phyloP scores from a whole-genome alignment of 2,113 vertebrate genomes.

The Rhabdornis inornatus region DNA sequence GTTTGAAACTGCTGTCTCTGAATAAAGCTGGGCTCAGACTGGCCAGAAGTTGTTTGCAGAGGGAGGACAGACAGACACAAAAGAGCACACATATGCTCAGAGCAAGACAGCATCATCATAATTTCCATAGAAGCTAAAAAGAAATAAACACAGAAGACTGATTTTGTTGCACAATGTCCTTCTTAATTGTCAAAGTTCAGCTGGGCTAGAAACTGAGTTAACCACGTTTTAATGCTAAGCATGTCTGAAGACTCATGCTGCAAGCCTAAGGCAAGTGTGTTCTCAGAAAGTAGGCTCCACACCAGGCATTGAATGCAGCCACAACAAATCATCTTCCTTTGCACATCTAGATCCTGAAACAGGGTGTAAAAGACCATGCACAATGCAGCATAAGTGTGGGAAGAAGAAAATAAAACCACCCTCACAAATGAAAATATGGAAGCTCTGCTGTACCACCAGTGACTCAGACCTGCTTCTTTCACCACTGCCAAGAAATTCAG shows the following conservation, averaged over 20 bases:
- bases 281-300: neutral
- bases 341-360: neutral
- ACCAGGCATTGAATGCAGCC: neutral
- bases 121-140: constrained; percentile 23
- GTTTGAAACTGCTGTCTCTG: neutral
- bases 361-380: neutral
- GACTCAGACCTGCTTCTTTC: neutral
- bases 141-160: constrained; percentile 20
- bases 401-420: neutral
- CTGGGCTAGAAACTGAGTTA: neutral
- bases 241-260: constrained; percentile 3
- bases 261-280: neutral
- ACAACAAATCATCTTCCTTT: neutral
- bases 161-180: neutral
- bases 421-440: neutral
- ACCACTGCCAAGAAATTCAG: neutral
- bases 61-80: neutral
- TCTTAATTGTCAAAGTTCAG: neutral
- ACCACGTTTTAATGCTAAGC: constrained; percentile 23
- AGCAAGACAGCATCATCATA: neutral
- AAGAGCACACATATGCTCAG: neutral
- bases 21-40: neutral
- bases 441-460: neutral
- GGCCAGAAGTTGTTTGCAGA: neutral
- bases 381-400: neutral